Base-by-base conservation (phyloP, 1,140 invertebrate species). In the Papilio machaon region DNA sequence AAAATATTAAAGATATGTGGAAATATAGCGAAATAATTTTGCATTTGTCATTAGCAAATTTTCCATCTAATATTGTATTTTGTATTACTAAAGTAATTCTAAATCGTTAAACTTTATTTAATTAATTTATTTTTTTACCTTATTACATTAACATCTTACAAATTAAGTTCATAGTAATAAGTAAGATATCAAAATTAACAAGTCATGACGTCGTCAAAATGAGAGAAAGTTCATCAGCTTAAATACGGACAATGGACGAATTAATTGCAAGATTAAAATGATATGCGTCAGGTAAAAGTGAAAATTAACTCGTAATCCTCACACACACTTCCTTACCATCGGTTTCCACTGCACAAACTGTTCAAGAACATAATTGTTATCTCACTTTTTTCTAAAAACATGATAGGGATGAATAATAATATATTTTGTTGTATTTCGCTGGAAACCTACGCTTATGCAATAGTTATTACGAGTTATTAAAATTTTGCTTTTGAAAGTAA, bases 401-500 rank as follows among this genome's bases (percentile, higher is more conserved):
- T 58, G 17, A 58, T n/a, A 58, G 54, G 54, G 54, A 58, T 8
- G 15, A 58, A 17, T 0, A 58, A 58, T n/a, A 30, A 58, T 58
- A 6, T 54, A 15, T 7, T 17, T 17, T 54, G 52, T 58, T 58
- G n/a, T 3, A 7, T 43, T 43, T 3, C 38, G 7, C 38, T 43
- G 38, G 38, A 6, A 43, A 43, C 38, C 47, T 13, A 49, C 47
- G 47, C 8, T 58, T 76, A 47, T 54, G 74, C 6, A 76, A 76
- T 47, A 49, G 47, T 75, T 49, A 52, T 73, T 73, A 73, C 73
- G 35, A 38, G 30, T 73, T 73, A 73, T 46, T 73, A 52, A 76
- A 75, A 70, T 70, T 52, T 23, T 15, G 47, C 47, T 35, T 23
- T 76, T 52, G 74, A 76, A 76, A 76, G 74, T 76, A 76, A 76